Conservation (phyloP, 1,140 invertebrate genomes). For the Orius laevigatus region DNA sequence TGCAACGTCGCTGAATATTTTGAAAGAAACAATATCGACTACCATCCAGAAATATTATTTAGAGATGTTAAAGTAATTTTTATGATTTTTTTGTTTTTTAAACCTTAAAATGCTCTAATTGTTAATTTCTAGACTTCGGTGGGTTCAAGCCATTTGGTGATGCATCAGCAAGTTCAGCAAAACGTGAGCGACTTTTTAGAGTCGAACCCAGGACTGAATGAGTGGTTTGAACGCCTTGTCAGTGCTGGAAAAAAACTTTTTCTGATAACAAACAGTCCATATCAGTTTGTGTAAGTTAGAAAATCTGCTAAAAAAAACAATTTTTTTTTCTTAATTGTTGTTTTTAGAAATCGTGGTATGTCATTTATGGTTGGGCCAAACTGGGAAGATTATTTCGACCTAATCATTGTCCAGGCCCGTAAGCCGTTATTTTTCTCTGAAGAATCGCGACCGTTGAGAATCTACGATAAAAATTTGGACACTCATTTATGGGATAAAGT, state of each 20-base stretch:
- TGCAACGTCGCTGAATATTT: constrained; percentile 91
- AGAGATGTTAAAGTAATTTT: constrained; percentile 73
- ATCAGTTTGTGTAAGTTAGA: constrained; percentile 81
- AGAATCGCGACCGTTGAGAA: constrained; percentile 69
- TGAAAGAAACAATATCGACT: constrained; percentile 73
- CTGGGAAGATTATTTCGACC: constrained; percentile 86
- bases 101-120: neutral
- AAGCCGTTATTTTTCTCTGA: constrained; percentile 96
- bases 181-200: constrained; percentile 65
- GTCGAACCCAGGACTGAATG: constrained; percentile 51
- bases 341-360: constrained; percentile 76
- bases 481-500: constrained; percentile 85
- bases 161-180: constrained; percentile 72
- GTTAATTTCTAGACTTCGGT: constrained; percentile 56
- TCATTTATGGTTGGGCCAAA: constrained; percentile 69
- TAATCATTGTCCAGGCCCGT: constrained; percentile 84
- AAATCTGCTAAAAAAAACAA: neutral
- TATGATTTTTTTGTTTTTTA: too few species aligned
- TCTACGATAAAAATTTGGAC: constrained; percentile 65
- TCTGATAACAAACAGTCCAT: constrained; percentile 92
- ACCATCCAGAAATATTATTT: constrained; percentile 89
- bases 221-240: constrained; percentile 60
- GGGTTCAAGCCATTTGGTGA: constrained; percentile 72
- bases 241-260: constrained; percentile 76
- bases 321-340: neutral